Percentiles rank a stretch among this genome's conserved stretches.
phyloP scores from a whole-genome alignment of 2,113 vertebrate species.

The Varanus komodoensis region DNA sequence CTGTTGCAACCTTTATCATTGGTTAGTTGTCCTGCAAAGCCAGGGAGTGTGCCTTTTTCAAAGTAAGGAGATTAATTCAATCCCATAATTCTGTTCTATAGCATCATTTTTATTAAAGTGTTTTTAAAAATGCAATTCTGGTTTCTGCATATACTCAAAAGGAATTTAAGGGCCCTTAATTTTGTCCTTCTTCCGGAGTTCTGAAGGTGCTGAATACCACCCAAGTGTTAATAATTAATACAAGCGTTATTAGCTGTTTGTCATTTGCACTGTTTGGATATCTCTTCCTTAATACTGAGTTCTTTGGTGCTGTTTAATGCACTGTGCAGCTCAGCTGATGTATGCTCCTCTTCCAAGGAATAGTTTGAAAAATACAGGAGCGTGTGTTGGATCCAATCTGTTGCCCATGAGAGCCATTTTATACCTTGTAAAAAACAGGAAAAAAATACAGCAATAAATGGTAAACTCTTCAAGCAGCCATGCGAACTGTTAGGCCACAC shows the following conservation, averaged over 20 bases:
- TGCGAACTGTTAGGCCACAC: slow-evolving; percentile 30
- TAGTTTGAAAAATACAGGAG: slow-evolving; percentile 43
- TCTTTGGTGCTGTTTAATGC: slow-evolving; percentile 35
- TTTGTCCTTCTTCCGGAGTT: slow-evolving; percentile 33
- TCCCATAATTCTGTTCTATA: neutral
- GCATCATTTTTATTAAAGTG: slow-evolving; percentile 9
- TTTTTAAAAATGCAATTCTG: neutral
- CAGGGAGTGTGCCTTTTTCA: neutral
- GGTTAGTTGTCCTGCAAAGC: too few relatives aligned
- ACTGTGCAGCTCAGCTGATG: neutral
- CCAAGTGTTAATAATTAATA: slow-evolving; percentile 66
- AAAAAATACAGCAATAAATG: slow-evolving; percentile 29
- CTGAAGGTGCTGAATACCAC: slow-evolving; percentile 54
- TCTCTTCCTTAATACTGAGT: slow-evolving; percentile 48
- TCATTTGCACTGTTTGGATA: slow-evolving; percentile 61
- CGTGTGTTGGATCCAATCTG: slow-evolving; percentile 18
- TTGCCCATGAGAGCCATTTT: slow-evolving; percentile 41
- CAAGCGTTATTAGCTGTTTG: slow-evolving; percentile 65
- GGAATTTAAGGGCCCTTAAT: slow-evolving; percentile 40
- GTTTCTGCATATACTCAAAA: neutral
- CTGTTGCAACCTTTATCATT: too few relatives aligned
- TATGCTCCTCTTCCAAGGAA: slow-evolving; percentile 8
- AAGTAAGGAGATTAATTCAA: slow-evolving; percentile 3
- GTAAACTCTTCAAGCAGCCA: slow-evolving; percentile 38
- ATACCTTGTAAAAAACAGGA: slow-evolving; percentile 34